Conservation (phyloP, 2,888 invertebrate species). For the Chalcosyrphus nemorum region DNA sequence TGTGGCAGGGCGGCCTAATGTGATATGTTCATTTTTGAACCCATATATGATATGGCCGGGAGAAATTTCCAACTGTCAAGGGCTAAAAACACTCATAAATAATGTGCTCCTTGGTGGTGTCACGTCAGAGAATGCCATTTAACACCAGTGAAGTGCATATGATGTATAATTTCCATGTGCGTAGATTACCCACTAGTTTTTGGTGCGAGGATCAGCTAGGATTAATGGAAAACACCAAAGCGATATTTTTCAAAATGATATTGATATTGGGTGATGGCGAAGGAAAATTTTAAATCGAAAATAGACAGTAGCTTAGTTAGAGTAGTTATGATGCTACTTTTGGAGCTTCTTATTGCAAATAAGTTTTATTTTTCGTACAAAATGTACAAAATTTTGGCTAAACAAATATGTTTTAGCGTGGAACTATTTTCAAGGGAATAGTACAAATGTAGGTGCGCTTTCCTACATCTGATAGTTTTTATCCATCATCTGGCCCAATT, state of each 20-base stretch:
- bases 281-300: background rate
- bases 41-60: constrained; percentile 44
- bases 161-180: constrained; percentile 62
- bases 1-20: constrained; percentile 25
- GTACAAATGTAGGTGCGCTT: too few species aligned
- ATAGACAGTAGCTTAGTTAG: background rate
- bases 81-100: constrained; percentile 73
- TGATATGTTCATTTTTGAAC: constrained; percentile 66
- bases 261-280: too few species aligned
- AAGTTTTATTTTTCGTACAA: too few species aligned
- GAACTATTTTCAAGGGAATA: too few species aligned
- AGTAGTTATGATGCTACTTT: too few species aligned
- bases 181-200: constrained; percentile 33
- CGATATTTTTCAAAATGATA: constrained; percentile 41
- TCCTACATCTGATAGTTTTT: too few species aligned
- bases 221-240: constrained; percentile 41
- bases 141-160: constrained; percentile 68
- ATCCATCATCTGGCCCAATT: too few species aligned
- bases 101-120: constrained; percentile 58
- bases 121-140: constrained; percentile 64
- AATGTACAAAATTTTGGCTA: too few species aligned
- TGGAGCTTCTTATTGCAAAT: too few species aligned
- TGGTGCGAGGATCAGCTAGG: constrained; percentile 24
- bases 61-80: constrained; percentile 56
- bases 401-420: too few species aligned